Evolutionary conservation across 2,797 vertebrate genomes (phyloP), one percentile per base, ranked within the genome.

Genomic region (Enteromius paludinosus): DNA sequence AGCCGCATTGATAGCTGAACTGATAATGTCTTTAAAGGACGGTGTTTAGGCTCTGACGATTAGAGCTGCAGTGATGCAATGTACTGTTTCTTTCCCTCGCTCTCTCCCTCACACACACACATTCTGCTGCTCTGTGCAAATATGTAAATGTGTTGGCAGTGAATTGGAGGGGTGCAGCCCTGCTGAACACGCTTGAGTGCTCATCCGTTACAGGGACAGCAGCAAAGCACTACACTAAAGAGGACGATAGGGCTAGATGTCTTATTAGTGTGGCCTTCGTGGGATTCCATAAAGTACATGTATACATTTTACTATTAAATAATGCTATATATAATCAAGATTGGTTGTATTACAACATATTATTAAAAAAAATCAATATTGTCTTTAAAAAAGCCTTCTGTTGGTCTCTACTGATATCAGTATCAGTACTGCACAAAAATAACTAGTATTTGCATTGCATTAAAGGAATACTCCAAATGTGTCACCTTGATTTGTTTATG

Each of bases 21-120:
- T 35, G 4, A 12, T 43, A 23, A 43, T 54, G 54, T 6, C 62
- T 76, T 76, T 68, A 76, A 28, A 66, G 20, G n/a, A 59, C 20
- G n/a, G 20, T 28, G 3, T 74, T 52, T 45, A 41, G 25, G 2
- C 62, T 41, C 17, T 38, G 45, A 76, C 61, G 23, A 12, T 69
- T 33, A 61, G 33, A 76, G 54, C 25, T 71, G 66, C 66, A 41
- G 25, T 7, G 20, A 33, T 80, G 66, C 49, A 61, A 59, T 15
- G 6, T 33, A 20, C 11, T 12, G n/a, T 56, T 56, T 62, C 25
- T 78, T 25, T 61, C 45, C 17, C 14, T 14, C 7, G 15, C 61
- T 59, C 6, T 47, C 71, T 70, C 14, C 5, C 20, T 70, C 74
- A 47, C 59, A 3, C 74, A 6, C 8, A 10, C n/a, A 45, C 56